Conservation (phyloP, 2,888 invertebrate genomes). For the Cinara cedri region DNA sequence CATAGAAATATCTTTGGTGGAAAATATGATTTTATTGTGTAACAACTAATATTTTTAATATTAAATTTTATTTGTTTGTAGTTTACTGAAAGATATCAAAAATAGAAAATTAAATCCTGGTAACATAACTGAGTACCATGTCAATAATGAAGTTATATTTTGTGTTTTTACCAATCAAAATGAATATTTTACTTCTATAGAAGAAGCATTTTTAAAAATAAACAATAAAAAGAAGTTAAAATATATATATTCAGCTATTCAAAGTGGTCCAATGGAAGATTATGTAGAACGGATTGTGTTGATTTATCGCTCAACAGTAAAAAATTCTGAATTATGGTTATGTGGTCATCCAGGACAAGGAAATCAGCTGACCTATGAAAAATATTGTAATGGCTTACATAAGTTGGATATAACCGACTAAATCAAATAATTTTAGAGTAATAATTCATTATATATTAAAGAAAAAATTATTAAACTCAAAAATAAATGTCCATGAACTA, state of each 20-base stretch:
- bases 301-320: constrained; percentile 14
- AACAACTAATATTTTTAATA: not conserved
- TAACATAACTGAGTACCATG: not conserved
- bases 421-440: no score
- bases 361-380: not conserved
- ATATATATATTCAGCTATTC: constrained; percentile 6
- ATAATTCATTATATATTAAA: no score
- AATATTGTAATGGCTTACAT: not conserved
- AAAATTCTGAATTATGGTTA: constrained; percentile 25
- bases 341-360: not conserved
- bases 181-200: not conserved
- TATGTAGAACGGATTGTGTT: not conserved
- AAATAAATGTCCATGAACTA: no score
- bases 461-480: no score
- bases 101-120: not conserved
- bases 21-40: not conserved
- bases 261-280: not conserved
- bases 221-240: not conserved
- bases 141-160: not conserved
- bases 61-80: not conserved
- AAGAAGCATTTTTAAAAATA: not conserved
- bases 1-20: not conserved
- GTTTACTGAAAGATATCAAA: constrained; percentile 14
- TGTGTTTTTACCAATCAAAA: not conserved
- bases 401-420: no score